Evolutionary conservation across 2,797 vertebrate genomes (phyloP), one percentile per base, ranked within the genome.

Genomic region (Tragelaphus oryx): DNA sequence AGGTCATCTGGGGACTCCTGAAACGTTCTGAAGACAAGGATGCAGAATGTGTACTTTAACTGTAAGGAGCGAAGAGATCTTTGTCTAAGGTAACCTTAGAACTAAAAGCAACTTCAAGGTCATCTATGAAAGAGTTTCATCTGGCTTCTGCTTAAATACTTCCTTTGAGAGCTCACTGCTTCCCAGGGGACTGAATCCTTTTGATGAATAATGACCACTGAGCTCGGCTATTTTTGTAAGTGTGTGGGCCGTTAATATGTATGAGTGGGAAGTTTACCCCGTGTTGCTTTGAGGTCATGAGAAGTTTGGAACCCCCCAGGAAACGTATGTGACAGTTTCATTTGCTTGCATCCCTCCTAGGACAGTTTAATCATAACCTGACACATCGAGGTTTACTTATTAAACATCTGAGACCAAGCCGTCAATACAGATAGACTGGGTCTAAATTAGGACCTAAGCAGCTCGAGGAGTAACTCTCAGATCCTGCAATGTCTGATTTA

Each of bases 221-320:
- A 97, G 89, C 93, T 33, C 37, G 78, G 84, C 89, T 91, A 84
- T 95, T 97, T 96, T 74, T 93, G 30, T 60, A 96, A 97, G 94
- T 59, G 22, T 1, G 54, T 68, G 80, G 97, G 78, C 87, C 48
- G 94, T 96, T 97, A 95, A 97, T 96, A 96, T 97, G 97, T 92
- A 96, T 97, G 98, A 98, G 96, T 96, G 91, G 95, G 94, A 96
- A 86, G 96, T 93, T 97, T 62, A 94, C 71, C 87, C 91, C 28
- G 1, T 50, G 94, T 92, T 89, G 89, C 94, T 93, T 95, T 87
- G 91, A 96, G 96, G 96, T 95, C 95, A 87, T 44, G 84, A 94
- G 95, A 93, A 96, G 95, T 97, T 96, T 97, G 97, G 94, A 50
- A 13, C 37, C 86, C 93, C 96, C 54, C 28, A 94, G 93, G 95